Conservation (phyloP, 2,797 vertebrate species). For the Decapterus maruadsi region DNA sequence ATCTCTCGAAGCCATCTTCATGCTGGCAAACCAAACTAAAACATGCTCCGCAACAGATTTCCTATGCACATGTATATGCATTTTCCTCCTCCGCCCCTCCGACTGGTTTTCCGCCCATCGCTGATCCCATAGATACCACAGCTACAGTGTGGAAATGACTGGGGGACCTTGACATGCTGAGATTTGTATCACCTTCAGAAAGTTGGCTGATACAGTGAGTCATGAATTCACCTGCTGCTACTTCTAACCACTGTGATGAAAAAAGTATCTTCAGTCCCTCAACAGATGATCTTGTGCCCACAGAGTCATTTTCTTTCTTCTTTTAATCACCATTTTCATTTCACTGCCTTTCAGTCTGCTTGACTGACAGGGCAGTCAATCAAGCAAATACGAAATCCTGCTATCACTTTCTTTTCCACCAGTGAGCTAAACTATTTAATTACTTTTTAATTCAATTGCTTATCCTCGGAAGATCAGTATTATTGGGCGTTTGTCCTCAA, state of each 20-base stretch:
- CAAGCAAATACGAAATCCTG: neutral
- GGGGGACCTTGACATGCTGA: neutral
- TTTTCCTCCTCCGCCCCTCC: neutral
- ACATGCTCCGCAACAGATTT: constrained; percentile 24
- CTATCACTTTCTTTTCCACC: neutral
- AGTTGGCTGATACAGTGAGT: neutral
- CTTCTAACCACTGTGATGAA: neutral
- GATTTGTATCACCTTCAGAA: neutral
- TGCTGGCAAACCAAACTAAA: constrained; percentile 61
- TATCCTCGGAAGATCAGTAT: neutral
- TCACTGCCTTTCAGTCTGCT: neutral
- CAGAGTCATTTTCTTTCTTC: neutral
- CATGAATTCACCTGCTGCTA: neutral
- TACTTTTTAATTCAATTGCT: neutral
- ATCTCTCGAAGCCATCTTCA: constrained; percentile 63
- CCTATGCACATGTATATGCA: neutral
- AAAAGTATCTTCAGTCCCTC: neutral
- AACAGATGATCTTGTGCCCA: neutral
- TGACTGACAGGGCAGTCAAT: neutral
- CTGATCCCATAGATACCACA: neutral
- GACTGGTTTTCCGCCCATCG: neutral
- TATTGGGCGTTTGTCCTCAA: neutral
- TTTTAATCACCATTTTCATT: too few relatives aligned
- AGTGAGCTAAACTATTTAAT: constrained; percentile 8
- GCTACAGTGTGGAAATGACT: neutral